phyloP scores from a whole-genome alignment of 2,888 invertebrate genomes.

The Nineta flava region DNA sequence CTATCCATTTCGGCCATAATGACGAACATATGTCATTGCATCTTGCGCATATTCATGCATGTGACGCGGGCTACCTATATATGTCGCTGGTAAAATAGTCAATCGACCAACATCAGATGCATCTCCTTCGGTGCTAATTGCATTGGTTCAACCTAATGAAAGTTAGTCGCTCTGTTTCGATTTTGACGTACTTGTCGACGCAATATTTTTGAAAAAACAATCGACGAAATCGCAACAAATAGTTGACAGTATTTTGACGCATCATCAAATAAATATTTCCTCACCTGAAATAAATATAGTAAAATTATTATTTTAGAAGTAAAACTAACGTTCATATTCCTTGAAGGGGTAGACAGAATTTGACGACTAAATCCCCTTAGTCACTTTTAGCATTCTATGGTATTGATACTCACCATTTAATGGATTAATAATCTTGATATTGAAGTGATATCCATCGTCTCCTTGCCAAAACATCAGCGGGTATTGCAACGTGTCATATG shows the following conservation, averaged over 20 bases:
- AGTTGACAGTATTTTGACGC: conserved; percentile 14
- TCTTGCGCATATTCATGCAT: conserved; percentile 18
- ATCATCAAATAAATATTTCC: conserved; percentile 19
- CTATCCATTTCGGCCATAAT: conserved; percentile 19
- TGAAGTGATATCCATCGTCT: conserved; percentile 12
- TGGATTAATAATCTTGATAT: conserved; percentile 10
- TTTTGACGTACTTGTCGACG: conserved; percentile 25
- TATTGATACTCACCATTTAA: not conserved
- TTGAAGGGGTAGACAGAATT: too few species aligned
- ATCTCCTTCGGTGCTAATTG: conserved; percentile 13
- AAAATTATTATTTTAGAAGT: not conserved
- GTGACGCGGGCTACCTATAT: conserved; percentile 16
- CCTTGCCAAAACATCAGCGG: conserved; percentile 17
- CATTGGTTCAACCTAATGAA: conserved; percentile 20
- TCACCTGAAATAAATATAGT: conserved; percentile 3
- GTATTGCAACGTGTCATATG: conserved; percentile 18
- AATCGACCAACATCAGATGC: conserved; percentile 16
- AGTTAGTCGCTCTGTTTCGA: conserved; percentile 21
- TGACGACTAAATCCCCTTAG: conserved; percentile 16
- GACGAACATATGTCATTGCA: conserved; percentile 19
- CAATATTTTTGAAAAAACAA: conserved; percentile 21
- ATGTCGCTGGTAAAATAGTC: conserved; percentile 19
- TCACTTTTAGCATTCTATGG: conserved; percentile 3
- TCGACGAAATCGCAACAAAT: conserved; percentile 16
- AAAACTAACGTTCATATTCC: conserved; percentile 9